Conservation (phyloP, 2,888 invertebrate species). For the Maniola hyperantus region DNA sequence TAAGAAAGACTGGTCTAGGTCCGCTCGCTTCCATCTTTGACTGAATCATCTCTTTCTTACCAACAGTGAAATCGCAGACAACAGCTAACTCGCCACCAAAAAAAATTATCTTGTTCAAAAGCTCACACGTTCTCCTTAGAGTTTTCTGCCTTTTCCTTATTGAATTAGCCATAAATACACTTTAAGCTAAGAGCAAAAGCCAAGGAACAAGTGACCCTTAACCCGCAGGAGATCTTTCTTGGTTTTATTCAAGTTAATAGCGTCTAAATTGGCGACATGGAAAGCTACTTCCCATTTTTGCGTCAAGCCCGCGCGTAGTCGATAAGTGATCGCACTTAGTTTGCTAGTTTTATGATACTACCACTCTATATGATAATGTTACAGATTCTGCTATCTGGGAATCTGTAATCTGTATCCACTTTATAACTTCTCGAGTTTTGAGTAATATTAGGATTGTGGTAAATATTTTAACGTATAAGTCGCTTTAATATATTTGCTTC, state of each 20-base stretch:
- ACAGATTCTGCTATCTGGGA: slow-evolving; percentile 26
- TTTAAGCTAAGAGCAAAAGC: slow-evolving; percentile 12
- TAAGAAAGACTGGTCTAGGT: no score
- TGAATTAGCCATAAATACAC: slow-evolving; percentile 11
- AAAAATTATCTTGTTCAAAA: neutral
- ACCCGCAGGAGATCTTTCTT: slow-evolving; percentile 27
- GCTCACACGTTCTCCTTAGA: neutral
- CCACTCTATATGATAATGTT: slow-evolving; percentile 38
- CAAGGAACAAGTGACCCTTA: slow-evolving; percentile 20
- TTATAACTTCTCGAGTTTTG: slow-evolving; percentile 24
- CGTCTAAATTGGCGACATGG: slow-evolving; percentile 44
- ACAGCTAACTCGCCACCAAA: no score
- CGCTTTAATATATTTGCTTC: neutral
- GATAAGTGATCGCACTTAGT: slow-evolving; percentile 40
- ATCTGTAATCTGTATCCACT: slow-evolving; percentile 31
- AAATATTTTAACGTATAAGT: slow-evolving; percentile 4
- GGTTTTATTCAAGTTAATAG: slow-evolving; percentile 44
- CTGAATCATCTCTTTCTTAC: no score
- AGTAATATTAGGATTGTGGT: neutral
- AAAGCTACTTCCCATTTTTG: slow-evolving; percentile 45
- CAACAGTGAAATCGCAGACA: no score
- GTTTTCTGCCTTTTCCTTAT: neutral
- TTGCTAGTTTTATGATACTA: slow-evolving; percentile 29
- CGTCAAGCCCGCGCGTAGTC: slow-evolving; percentile 33
- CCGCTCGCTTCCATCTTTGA: no score